A percentile compares a stretch with the other conserved stretches of the same genome.
phyloP scores from a whole-genome alignment of 2,113 vertebrate genomes.

The Calyptomena viridis region DNA sequence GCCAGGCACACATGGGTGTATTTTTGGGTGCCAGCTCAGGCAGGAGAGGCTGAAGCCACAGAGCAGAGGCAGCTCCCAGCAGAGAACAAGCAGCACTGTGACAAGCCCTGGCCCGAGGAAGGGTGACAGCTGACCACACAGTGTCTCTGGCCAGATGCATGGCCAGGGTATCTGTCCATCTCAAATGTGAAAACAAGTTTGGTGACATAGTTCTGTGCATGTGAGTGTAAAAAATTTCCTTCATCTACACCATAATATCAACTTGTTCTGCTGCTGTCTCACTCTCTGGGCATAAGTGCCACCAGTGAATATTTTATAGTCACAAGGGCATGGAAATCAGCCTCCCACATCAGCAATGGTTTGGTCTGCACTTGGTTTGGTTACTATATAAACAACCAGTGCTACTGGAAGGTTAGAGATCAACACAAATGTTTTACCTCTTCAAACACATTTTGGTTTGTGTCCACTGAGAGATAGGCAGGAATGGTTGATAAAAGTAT shows the following conservation, averaged over 20 bases:
- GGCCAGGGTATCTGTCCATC: background rate
- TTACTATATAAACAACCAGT: background rate
- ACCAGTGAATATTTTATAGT: background rate
- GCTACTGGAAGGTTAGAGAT: background rate
- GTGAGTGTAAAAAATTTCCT: background rate
- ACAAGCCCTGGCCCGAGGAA: background rate
- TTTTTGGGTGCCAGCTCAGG: background rate
- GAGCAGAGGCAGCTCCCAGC: background rate
- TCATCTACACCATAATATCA: background rate
- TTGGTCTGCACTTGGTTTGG: background rate
- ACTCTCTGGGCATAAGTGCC: background rate
- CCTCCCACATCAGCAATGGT: background rate
- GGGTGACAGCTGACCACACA: background rate
- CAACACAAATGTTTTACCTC: background rate
- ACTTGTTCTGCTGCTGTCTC: background rate
- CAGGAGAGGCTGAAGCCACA: background rate
- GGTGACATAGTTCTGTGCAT: background rate
- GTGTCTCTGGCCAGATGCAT: fast-evolving
- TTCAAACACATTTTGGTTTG: background rate
- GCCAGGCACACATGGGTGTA: fast-evolving
- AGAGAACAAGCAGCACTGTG: background rate
- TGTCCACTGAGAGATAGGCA: background rate
- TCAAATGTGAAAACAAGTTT: background rate
- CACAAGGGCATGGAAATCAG: background rate
- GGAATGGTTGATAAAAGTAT: fast-evolving